phyloP scores from a whole-genome alignment of 2,888 invertebrate genomes.

The Ligdia adustata region DNA sequence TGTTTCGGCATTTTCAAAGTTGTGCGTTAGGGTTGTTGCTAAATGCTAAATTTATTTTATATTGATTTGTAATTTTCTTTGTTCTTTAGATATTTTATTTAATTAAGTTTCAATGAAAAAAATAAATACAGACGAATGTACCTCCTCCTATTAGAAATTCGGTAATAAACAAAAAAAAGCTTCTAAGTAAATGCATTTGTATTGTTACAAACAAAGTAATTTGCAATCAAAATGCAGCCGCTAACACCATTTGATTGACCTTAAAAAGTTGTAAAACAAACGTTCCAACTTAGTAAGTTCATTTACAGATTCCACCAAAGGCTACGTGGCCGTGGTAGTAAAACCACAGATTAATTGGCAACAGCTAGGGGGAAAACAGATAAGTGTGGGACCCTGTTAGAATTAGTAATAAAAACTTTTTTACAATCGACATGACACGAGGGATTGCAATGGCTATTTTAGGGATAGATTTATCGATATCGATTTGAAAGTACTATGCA shows the following conservation, averaged over 20 bases:
- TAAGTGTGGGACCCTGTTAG: slow-evolving; percentile 50
- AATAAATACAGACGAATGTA: too few species aligned
- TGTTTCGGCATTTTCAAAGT: too few species aligned
- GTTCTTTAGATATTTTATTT: too few species aligned
- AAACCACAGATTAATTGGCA: slow-evolving; percentile 15
- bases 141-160: too few species aligned
- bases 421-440: slow-evolving; percentile 65
- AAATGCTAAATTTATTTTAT: too few species aligned
- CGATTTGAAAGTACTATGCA: too few species aligned
- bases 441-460: slow-evolving; percentile 37
- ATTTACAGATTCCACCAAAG: slow-evolving; percentile 1
- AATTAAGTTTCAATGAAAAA: too few species aligned
- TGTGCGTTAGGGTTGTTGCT: too few species aligned
- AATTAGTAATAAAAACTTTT: slow-evolving; percentile 82
- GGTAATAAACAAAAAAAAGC: too few species aligned
- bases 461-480: too few species aligned
- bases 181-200: too few species aligned
- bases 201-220: slow-evolving; percentile 17
- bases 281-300: slow-evolving; percentile 6
- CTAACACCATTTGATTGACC: slow-evolving; percentile 20
- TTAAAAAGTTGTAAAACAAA: slow-evolving; percentile 31
- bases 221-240: slow-evolving; percentile 45
- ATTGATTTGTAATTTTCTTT: too few species aligned
- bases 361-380: slow-evolving; percentile 47
- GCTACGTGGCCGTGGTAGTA: not conserved